Evolutionary conservation across 1,140 invertebrate species (phyloP), one percentile per base, ranked within the genome.

Genomic region (Drosophila kepulauana): DNA sequence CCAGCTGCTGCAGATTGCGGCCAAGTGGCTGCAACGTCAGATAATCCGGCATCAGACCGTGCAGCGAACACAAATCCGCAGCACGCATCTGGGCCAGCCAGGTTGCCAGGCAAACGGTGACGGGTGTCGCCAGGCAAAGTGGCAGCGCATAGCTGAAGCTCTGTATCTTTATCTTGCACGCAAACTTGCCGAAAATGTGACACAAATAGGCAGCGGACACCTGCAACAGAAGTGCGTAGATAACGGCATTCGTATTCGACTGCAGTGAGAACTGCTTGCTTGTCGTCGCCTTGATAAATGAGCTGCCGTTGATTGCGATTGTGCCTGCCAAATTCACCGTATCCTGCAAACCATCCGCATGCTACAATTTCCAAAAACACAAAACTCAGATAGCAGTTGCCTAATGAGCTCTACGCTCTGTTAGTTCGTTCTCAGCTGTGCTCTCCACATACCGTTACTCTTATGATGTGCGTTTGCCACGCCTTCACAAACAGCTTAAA

Each of bases 151-250:
- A 97, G 75, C 96, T 96, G 82, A 97, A 96, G 49, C 94, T 94
- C 89, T 97, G 97, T 90, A 97, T 97, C 89, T 96, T 94, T 68
- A 97, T 96, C 94, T 97, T 97, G 91, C 96, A 97, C 7, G 97
- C 94, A 81, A 97, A 97, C 94, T 97, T 97, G 20, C 94, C 95
- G 80, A 96, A 95, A 69, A 95, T 94, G 82, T 97, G 97, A 80
- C 95, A 95, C 8, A 96, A 75, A 70, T 96, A 95, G 13, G 95
- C 94, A 0, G 95, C 93, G 5, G 93, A 56, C 20, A 95, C 93
- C 82, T 97, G 96, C 58, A 96, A 93, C 2, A 95, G 65, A 15
- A 96, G 91, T 1, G 95, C 92, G 61, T 94, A 94, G 41, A 96
- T 33, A 10, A 88, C 66, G 3, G 81, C 78, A 61, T 63, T 75